phyloP scores from a whole-genome alignment of 2,113 vertebrate species.

The Donacobius atricapilla region DNA sequence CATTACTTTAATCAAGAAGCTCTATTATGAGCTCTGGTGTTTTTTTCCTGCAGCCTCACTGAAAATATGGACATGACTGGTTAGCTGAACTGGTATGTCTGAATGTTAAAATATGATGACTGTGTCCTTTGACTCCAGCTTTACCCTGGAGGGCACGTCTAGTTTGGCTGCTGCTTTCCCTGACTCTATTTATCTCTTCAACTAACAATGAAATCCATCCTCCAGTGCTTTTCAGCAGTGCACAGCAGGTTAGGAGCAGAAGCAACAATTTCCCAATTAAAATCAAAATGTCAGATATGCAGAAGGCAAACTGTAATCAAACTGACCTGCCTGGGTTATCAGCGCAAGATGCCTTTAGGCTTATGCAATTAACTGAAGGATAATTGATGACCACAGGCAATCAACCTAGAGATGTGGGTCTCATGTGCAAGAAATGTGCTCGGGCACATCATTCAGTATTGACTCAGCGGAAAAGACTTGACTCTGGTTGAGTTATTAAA shows the following conservation, averaged over 20 bases:
- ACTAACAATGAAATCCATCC: constrained; percentile 14
- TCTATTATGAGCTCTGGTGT: background rate
- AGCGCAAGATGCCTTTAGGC: background rate
- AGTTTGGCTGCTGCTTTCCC: background rate
- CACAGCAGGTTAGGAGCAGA: constrained; percentile 10
- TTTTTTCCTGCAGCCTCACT: background rate
- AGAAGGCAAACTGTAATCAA: constrained; percentile 22
- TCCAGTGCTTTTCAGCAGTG: background rate
- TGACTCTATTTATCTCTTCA: background rate
- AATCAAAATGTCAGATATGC: constrained; percentile 15
- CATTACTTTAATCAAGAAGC: background rate
- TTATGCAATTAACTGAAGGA: background rate
- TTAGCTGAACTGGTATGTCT: background rate
- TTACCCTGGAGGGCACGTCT: background rate
- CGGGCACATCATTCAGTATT: background rate
- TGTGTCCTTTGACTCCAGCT: background rate
- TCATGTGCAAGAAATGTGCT: background rate
- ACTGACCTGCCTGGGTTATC: background rate
- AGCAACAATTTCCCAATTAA: constrained; percentile 35
- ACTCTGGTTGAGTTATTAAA: background rate
- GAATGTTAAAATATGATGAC: background rate
- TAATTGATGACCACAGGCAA: constrained; percentile 29
- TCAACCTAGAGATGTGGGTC: background rate
- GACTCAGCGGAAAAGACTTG: background rate
- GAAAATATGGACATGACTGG: background rate